Base-by-base conservation (phyloP, 92 coral and sea anemone species). In the Phenganax subtilis region DNA sequence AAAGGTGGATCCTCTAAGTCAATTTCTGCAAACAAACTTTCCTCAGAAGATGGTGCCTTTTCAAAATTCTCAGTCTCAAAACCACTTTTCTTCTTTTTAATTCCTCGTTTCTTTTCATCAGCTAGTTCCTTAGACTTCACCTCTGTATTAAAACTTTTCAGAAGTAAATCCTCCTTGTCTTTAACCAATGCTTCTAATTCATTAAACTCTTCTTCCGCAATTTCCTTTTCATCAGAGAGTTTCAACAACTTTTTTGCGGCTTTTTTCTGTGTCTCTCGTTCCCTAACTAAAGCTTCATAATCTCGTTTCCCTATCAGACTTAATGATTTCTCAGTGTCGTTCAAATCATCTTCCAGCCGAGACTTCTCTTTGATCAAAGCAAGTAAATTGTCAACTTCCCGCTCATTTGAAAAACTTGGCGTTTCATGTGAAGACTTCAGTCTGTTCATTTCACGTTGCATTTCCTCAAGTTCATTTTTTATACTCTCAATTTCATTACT, bases 331-430 rank as follows among this genome's bases (percentile, higher is more conserved):
- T 79, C 74, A 44, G 83, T 68, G 0, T 47, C 44, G 7, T 58
- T 25, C 12, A 62, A 61, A 9, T 79, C 83, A 61, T 79, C 83
- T 62, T 79, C 83, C 7, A 79, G 73, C 65, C 53, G 51, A 3
- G 83, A 79, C 51, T 79, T 79, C 16, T 79, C 83, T 65, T 79
- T 79, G 2, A 64, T 65, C 11, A 79, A 74, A 79, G 44, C 83
- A 79, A 79, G 72, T 27, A 79, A 68, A 64, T 62, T 52, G 28
- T 20, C 15, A 17, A 79, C 73, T 52, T 79, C 74, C 17, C 56
- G 73, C 8, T 51, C 62, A 5, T n/a, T 51, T 14, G 74, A 63
- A 0, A n/a, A 52, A 17, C 52, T 53, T 8, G 74, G 12, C 9
- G 59, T 68, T 54, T 64, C 83, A 51, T 62, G 62, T 6, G 72